Evolutionary conservation across 2,797 vertebrate genomes (phyloP).

Genomic region (Cuniculus paca): DNA sequence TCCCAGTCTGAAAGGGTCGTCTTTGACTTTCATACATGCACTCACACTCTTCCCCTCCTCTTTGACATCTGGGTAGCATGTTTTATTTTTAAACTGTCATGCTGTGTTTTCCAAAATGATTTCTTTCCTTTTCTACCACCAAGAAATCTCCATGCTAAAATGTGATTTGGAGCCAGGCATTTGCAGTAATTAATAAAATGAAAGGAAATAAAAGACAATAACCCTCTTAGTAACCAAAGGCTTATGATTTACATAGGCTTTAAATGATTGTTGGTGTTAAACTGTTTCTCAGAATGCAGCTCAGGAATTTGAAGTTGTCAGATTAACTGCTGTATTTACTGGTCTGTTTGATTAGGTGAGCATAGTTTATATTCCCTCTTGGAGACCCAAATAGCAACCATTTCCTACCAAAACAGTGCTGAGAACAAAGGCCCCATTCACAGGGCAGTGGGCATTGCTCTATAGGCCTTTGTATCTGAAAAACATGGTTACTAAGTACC

Average conservation of each 20-base stretch:
- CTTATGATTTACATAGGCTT: constrained; percentile 90
- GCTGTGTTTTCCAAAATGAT: constrained; percentile 62
- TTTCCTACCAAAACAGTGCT: constrained; percentile 95
- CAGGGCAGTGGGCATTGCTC: constrained; percentile 85
- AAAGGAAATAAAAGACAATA: constrained; percentile 82
- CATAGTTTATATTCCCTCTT: constrained; percentile 95
- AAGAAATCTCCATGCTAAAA: constrained; percentile 81
- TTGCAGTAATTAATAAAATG: constrained; percentile 86
- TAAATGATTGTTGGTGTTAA: constrained; percentile 92
- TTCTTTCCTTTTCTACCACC: constrained; percentile 72
- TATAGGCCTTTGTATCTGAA: constrained; percentile 89
- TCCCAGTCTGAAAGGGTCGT: background rate
- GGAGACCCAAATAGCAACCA: constrained; percentile 95
- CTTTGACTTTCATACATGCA: background rate
- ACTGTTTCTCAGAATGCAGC: constrained; percentile 89
- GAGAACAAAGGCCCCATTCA: constrained; percentile 96
- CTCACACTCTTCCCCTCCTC: background rate
- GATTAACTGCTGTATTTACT: constrained; percentile 91
- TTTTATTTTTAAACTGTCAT: constrained; percentile 74
- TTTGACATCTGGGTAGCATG: background rate
- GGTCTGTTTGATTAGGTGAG: constrained; percentile 95
- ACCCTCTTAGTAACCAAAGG: constrained; percentile 88
- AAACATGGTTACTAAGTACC: constrained; percentile 87
- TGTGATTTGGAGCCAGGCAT: constrained; percentile 82
- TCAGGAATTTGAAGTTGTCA: constrained; percentile 90